Evolutionary conservation across 2,797 vertebrate species (phyloP).

Genomic region (Paramormyrops hopkinsi): DNA sequence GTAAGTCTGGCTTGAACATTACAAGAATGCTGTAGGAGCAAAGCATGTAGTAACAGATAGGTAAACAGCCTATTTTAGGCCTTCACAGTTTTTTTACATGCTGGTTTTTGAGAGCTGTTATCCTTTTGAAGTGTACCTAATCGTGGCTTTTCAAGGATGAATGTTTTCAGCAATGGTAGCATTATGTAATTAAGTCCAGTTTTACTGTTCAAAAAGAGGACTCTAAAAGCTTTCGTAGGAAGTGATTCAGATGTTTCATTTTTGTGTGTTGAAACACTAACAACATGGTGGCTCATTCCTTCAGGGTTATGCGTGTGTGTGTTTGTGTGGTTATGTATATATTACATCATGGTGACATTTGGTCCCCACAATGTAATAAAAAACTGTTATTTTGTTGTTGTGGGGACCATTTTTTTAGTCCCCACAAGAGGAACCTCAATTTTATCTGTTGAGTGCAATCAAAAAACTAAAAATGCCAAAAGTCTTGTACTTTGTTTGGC

Average conservation of each 20-base stretch:
- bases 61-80: not conserved
- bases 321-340: not conserved
- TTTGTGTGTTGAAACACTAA: not conserved
- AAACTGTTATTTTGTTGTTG: not conserved
- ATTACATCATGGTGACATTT: not conserved
- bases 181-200: not conserved
- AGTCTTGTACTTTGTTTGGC: not conserved
- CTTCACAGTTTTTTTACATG: not conserved
- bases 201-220: not conserved
- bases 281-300: not conserved
- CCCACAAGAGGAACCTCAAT: not conserved
- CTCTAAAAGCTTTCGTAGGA: not conserved
- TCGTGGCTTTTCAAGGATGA: not conserved
- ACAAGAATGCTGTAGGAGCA: not conserved
- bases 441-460: not conserved
- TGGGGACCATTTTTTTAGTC: not conserved
- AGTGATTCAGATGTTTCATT: not conserved
- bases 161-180: not conserved
- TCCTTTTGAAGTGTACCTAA: not conserved
- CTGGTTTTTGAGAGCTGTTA: not conserved
- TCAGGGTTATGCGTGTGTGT: not conserved
- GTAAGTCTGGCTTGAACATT: not conserved
- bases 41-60: not conserved
- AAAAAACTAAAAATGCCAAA: not conserved
- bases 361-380: not conserved